Percentiles rank a stretch among this genome's conserved stretches.
Conservation (phyloP, 2,888 invertebrate species). For the Anorthoa munda region DNA sequence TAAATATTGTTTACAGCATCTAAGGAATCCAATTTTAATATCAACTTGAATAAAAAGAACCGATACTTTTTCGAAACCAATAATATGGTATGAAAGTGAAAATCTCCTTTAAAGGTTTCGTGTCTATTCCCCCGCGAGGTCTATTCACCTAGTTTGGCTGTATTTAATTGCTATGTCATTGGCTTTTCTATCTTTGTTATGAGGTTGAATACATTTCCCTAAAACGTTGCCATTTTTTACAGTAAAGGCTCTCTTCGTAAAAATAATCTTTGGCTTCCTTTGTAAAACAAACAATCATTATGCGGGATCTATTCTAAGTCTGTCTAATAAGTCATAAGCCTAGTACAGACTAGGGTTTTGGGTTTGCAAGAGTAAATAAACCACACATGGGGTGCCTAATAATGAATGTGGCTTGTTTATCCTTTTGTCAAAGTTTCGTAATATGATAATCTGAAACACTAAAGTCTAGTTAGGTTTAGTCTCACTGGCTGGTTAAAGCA, state of each 20-base stretch:
- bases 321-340: neutral
- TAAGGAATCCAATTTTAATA: too few species aligned
- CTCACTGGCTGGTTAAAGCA: neutral
- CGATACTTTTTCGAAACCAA: neutral
- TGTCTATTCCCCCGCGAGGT: too few species aligned
- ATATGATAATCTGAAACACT: constrained; percentile 26
- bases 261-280: constrained; percentile 14
- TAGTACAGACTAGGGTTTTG: neutral
- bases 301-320: constrained; percentile 9
- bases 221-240: neutral
- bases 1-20: too few species aligned
- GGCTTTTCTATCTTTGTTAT: constrained; percentile 2
- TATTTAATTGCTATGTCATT: neutral
- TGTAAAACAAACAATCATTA: constrained; percentile 10
- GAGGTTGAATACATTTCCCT: neutral
- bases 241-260: too few species aligned
- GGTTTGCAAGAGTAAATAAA: neutral
- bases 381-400: neutral
- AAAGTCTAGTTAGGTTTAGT: neutral
- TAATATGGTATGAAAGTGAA: too few species aligned
- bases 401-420: constrained; percentile 1
- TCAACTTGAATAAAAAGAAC: too few species aligned
- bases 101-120: too few species aligned
- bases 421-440: constrained; percentile 15
- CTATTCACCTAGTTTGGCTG: too few species aligned